Conservation (phyloP, 1,140 invertebrate species). For the Sarcophaga peregrina region DNA sequence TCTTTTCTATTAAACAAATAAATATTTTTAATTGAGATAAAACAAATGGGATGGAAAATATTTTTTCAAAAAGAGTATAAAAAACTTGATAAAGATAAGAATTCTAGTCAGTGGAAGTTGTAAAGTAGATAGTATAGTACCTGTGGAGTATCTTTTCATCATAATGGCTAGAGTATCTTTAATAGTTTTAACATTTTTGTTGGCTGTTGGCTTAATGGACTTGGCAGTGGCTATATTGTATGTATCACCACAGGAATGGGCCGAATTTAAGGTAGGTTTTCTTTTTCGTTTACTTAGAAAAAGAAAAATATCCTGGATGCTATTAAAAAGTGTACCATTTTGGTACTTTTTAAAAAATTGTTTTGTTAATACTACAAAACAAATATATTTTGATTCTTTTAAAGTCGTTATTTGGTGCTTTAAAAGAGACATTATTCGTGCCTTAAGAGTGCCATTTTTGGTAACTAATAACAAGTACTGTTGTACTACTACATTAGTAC, state of each 20-base stretch:
- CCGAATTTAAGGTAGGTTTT: conserved; percentile 49
- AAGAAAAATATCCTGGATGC: background rate
- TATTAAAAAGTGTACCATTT: too few species aligned
- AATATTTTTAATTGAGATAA: too few species aligned
- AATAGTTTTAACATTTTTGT: background rate
- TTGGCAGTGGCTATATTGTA: background rate
- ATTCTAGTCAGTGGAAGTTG: background rate
- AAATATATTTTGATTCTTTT: too few species aligned
- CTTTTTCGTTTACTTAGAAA: too few species aligned
- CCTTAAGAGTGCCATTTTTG: too few species aligned
- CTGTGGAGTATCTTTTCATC: background rate
- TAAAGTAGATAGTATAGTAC: background rate
- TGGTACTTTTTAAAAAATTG: too few species aligned
- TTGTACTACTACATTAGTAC: too few species aligned
- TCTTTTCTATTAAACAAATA: background rate
- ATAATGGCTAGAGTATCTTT: background rate
- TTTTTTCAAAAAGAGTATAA: background rate
- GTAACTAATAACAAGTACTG: too few species aligned
- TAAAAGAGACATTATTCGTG: too few species aligned
- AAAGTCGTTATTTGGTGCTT: too few species aligned
- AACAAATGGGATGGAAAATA: too few species aligned
- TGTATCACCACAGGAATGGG: conserved; percentile 46
- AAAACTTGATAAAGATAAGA: background rate
- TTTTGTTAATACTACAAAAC: too few species aligned
- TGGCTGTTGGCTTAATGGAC: background rate